Percentiles rank a stretch among this genome's conserved stretches.
phyloP scores from a whole-genome alignment of 2,113 vertebrate genomes.

The Pseudolaguvia tuberculata region DNA sequence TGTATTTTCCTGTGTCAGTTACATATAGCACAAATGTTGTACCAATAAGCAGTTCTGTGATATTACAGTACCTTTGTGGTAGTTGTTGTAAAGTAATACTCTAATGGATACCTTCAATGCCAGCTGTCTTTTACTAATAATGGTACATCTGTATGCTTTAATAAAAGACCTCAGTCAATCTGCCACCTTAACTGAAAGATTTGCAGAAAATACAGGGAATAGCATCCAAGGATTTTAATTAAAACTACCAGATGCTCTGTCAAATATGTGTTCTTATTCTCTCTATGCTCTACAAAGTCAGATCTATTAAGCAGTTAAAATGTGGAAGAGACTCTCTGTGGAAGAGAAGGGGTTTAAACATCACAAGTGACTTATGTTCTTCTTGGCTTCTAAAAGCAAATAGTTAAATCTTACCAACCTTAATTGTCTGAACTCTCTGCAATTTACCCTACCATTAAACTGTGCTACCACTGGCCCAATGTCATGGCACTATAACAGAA shows the following conservation, averaged over 20 bases:
- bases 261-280: background rate
- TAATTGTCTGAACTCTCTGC: background rate
- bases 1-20: slow-evolving; percentile 1
- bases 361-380: background rate
- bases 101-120: slow-evolving; percentile 4
- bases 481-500: too few relatives aligned
- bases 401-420: background rate
- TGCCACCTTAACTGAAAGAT: too few relatives aligned
- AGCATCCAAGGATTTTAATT: too few relatives aligned
- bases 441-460: background rate
- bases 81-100: slow-evolving; percentile 16
- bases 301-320: background rate
- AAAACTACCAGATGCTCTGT: background rate
- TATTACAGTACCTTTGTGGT: background rate
- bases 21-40: slow-evolving; percentile 14
- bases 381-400: background rate
- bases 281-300: too few relatives aligned
- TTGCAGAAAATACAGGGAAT: background rate
- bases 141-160: slow-evolving; percentile 1
- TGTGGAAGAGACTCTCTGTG: background rate
- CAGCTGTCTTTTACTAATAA: slow-evolving; percentile 20
- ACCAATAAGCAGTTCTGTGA: slow-evolving; percentile 4
- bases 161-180: slow-evolving; percentile 2
- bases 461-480: background rate
- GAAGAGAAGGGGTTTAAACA: background rate